These are phyloP conservation scores for Pardalotus punctatus DNA, from an alignment of 2,113 vertebrate species.

Conservation along the genomic window DNA sequence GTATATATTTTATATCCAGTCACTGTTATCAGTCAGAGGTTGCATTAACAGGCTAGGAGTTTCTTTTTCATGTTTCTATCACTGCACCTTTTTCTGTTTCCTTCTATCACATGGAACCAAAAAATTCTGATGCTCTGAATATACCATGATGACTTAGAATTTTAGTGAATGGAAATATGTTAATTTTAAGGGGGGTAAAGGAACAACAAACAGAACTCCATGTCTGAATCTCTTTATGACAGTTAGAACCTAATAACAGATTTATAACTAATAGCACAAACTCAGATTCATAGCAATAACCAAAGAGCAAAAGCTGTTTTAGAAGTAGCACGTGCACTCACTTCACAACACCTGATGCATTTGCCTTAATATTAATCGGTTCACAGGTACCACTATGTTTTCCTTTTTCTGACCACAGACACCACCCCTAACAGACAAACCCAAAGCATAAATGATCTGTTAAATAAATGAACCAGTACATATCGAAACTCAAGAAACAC, in stretches of 20 bases:
- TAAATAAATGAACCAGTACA: background rate
- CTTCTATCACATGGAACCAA: background rate
- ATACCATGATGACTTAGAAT: accelerated
- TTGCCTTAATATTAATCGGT: background rate
- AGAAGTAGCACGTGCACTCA: background rate
- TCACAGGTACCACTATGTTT: accelerated
- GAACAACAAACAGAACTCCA: background rate
- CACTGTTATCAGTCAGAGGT: background rate
- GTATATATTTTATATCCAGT: background rate
- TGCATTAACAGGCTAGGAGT: background rate
- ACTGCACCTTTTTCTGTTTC: background rate
- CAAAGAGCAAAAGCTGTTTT: background rate
- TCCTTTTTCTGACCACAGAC: background rate
- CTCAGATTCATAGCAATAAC: background rate
- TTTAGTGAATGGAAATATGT: background rate
- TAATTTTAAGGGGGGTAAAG: background rate
- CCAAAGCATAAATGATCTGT: background rate
- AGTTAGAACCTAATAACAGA: background rate
- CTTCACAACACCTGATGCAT: background rate
- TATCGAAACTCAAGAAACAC: background rate
- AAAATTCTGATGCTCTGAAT: background rate
- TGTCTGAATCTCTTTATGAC: background rate
- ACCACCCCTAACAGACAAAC: background rate
- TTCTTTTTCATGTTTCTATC: too few relatives aligned
- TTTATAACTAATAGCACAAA: background rate